Evolutionary conservation across 1,140 invertebrate genomes (phyloP).

Genomic region (Calephelis virginiensis): DNA sequence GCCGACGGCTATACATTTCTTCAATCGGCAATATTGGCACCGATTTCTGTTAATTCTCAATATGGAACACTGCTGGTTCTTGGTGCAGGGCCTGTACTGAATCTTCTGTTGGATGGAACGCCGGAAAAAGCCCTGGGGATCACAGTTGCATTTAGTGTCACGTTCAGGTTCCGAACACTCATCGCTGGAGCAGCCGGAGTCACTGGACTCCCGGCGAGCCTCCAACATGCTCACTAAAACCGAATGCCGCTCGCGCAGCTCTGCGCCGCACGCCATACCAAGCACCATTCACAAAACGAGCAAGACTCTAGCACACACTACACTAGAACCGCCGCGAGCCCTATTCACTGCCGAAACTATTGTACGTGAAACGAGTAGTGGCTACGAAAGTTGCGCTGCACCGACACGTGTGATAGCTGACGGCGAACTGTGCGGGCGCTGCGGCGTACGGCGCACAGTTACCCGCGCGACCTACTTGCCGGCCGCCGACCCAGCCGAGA

Average conservation of each 20-base stretch:
- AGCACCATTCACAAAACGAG: conserved; percentile 55
- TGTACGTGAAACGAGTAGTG: conserved; percentile 25
- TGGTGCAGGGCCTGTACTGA: conserved; percentile 97
- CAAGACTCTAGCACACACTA: conserved; percentile 39
- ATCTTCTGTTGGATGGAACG: conserved; percentile 98
- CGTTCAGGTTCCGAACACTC: conserved; percentile 66
- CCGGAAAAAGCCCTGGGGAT: conserved; percentile 90
- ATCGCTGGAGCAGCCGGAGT: conserved; percentile 83
- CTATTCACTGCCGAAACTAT: conserved; percentile 37
- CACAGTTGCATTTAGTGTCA: conserved; percentile 80
- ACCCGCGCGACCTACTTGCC: conserved; percentile 83
- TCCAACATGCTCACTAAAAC: conserved; percentile 79
- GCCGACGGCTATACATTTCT: conserved; percentile 98
- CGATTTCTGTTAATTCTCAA: conserved; percentile 97
- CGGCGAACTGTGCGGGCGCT: conserved; percentile 70
- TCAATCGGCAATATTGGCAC: conserved; percentile 97
- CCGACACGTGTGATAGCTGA: conserved; percentile 62
- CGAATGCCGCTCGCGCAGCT: conserved; percentile 71
- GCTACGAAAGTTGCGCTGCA: conserved; percentile 42
- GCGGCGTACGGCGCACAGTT: conserved; percentile 74
- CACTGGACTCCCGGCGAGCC: conserved; percentile 72
- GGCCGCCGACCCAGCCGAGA: conserved; percentile 82
- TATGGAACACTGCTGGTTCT: conserved; percentile 98
- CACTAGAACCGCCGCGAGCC: conserved; percentile 52
- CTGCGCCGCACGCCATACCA: conserved; percentile 67